Conservation (phyloP, 1,140 invertebrate species). For the Cherax destructor region DNA sequence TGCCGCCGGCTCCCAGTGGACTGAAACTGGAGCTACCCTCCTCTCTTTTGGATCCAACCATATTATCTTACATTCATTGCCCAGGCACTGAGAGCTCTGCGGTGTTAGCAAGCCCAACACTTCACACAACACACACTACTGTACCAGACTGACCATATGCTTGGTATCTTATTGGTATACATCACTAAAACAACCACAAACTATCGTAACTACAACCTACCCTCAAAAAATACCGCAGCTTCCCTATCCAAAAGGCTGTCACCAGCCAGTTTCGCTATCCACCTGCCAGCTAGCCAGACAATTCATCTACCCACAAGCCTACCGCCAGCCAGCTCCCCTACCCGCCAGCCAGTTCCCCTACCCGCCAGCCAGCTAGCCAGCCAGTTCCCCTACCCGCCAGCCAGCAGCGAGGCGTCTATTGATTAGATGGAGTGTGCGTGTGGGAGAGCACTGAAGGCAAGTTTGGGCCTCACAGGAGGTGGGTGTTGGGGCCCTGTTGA, state of each 20-base stretch:
- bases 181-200: no score
- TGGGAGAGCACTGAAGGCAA: not conserved
- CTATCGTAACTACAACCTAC: no score
- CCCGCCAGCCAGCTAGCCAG: not conserved
- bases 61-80: no score
- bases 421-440: slow-evolving; percentile 2
- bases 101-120: no score
- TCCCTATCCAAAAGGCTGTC: no score
- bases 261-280: not conserved
- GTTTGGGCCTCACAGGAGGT: not conserved
- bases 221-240: no score
- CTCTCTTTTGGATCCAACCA: no score
- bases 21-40: not conserved
- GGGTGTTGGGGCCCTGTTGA: not conserved
- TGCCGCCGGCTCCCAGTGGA: not conserved
- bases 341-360: not conserved
- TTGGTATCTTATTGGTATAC: no score
- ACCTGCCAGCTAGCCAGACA: not conserved
- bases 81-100: no score
- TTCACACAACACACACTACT: no score
- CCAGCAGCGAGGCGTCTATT: not conserved
- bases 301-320: not conserved
- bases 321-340: no score
- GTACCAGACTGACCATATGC: no score
- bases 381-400: not conserved